phyloP scores from a whole-genome alignment of 2,888 invertebrate genomes.

The Caenorhabditis sp. region DNA sequence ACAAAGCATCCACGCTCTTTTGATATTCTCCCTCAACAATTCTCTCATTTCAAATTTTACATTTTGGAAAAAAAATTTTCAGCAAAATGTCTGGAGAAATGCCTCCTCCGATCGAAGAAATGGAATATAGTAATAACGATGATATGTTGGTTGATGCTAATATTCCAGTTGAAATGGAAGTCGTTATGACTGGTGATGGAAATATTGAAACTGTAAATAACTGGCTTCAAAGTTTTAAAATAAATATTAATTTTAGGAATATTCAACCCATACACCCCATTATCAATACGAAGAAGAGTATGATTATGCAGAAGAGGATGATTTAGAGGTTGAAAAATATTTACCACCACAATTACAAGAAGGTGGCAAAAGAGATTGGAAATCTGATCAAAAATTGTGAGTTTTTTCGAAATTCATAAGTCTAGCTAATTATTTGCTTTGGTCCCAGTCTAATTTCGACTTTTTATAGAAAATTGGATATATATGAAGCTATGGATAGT shows the following conservation, averaged over 20 bases:
- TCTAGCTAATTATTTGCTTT: too few species aligned
- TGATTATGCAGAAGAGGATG: conserved; percentile 4
- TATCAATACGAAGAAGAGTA: conserved; percentile 16
- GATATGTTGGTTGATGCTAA: conserved; percentile 16
- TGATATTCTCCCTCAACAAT: not conserved
- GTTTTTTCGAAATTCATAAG: not conserved
- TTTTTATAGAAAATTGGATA: conserved; percentile 5
- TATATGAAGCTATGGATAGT: conserved; percentile 5
- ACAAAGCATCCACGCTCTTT: conserved; percentile 5
- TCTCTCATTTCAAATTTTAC: not conserved
- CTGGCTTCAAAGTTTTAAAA: not conserved
- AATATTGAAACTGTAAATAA: conserved; percentile 5
- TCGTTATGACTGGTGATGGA: conserved; percentile 35
- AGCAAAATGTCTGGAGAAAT: conserved; percentile 16
- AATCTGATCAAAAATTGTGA: conserved; percentile 6
- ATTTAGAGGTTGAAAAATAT: not conserved
- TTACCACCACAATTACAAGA: not conserved
- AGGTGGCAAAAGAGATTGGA: not conserved
- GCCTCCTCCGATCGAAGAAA: conserved; percentile 14
- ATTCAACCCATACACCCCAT: not conserved
- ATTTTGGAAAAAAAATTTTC: not conserved
- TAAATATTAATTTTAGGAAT: not conserved
- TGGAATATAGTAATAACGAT: conserved; percentile 6
- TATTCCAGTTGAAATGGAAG: conserved; percentile 33
- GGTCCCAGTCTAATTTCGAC: too few species aligned